These are phyloP conservation scores for Lycia hirtaria DNA, from an alignment of 2,888 invertebrate species.

Conservation along the genomic window DNA sequence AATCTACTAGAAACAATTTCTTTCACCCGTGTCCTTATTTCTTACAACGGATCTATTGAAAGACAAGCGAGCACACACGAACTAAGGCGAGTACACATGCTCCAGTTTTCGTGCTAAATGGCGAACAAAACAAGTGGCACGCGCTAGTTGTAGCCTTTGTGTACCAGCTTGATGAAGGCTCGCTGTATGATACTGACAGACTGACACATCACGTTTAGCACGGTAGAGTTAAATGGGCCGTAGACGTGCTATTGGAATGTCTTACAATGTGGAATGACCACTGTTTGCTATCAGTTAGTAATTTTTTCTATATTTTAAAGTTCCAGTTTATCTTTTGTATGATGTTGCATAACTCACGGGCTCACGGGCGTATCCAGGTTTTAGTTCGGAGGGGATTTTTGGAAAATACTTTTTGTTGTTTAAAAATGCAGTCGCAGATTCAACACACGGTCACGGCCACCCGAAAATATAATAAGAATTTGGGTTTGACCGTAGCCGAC, in stretches of 20 bases:
- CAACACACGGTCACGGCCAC: too few relatives aligned
- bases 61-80: slow-evolving; percentile 11
- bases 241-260: background rate
- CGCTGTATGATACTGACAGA: slow-evolving; percentile 16
- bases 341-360: too few relatives aligned
- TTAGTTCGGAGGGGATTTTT: too few relatives aligned
- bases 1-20: background rate
- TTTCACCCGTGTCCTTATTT: slow-evolving; percentile 28
- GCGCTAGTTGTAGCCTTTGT: slow-evolving; percentile 25
- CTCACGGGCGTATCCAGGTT: too few relatives aligned
- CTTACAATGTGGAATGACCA: background rate
- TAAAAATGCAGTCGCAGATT: too few relatives aligned
- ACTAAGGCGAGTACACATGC: slow-evolving; percentile 33
- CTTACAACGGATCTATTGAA: slow-evolving; percentile 22
- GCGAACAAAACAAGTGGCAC: slow-evolving; percentile 30
- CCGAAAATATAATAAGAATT: too few relatives aligned
- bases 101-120: slow-evolving; percentile 31
- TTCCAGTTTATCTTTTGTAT: too few relatives aligned
- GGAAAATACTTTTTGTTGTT: too few relatives aligned
- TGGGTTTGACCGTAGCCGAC: too few relatives aligned
- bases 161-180: slow-evolving; percentile 13
- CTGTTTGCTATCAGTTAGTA: background rate
- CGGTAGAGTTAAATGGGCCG: slow-evolving; percentile 6
- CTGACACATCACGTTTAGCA: slow-evolving; percentile 6
- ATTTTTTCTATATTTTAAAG: too few relatives aligned